Conservation (phyloP, 2,888 invertebrate genomes). For the Drosophila neonasuta region DNA sequence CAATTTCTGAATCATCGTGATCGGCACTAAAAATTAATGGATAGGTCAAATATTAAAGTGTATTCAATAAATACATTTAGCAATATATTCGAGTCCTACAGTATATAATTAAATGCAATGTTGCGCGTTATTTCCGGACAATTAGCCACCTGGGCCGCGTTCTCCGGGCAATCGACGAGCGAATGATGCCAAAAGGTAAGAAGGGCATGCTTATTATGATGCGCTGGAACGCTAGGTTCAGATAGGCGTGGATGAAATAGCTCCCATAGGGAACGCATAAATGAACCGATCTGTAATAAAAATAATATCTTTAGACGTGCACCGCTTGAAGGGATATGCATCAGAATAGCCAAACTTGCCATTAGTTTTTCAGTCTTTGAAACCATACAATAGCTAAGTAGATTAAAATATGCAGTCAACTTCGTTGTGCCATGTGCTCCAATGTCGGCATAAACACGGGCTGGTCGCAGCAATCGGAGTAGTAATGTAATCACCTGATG, state of each 20-base stretch:
- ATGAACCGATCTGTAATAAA: slow-evolving; percentile 92
- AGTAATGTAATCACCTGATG: slow-evolving; percentile 89
- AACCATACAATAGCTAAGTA: slow-evolving; percentile 95
- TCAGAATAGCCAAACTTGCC: slow-evolving; percentile 84
- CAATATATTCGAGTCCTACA: slow-evolving; percentile 85
- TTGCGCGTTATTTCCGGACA: slow-evolving; percentile 95
- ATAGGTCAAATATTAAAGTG: background rate
- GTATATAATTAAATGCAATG: slow-evolving; percentile 97
- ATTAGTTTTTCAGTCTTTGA: slow-evolving; percentile 95
- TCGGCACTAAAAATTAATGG: slow-evolving; percentile 87
- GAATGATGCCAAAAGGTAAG: slow-evolving; percentile 97
- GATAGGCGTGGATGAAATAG: slow-evolving; percentile 96
- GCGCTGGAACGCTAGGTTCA: slow-evolving; percentile 96
- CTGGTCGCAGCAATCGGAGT: slow-evolving; percentile 89
- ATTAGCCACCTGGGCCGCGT: slow-evolving; percentile 92
- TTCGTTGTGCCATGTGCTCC: slow-evolving; percentile 94
- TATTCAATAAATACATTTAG: slow-evolving; percentile 2
- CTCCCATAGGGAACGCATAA: slow-evolving; percentile 95
- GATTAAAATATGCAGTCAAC: slow-evolving; percentile 95
- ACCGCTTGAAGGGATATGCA: too few species aligned
- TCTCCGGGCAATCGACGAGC: slow-evolving; percentile 95
- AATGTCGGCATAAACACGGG: slow-evolving; percentile 93
- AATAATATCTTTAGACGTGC: background rate
- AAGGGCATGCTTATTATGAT: slow-evolving; percentile 96
- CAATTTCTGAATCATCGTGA: slow-evolving; percentile 97